Percentiles rank a stretch among this genome's conserved stretches.
Evolutionary conservation across 2,888 invertebrate genomes (phyloP).

Genomic region (Altica lythri): DNA sequence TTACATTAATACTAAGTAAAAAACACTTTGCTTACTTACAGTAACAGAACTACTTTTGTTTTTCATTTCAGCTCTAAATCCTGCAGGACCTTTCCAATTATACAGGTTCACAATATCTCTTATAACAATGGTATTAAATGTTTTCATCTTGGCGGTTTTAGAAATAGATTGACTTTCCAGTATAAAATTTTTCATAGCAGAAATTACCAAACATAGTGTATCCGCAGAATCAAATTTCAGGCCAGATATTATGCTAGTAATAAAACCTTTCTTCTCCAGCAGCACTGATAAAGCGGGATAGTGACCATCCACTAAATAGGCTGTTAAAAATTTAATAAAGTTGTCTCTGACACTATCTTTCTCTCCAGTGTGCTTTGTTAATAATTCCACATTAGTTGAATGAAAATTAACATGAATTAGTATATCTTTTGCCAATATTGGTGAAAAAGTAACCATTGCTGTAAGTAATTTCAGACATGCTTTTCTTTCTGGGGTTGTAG

Average conservation of each 20-base stretch:
- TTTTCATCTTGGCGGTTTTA: conserved; percentile 74
- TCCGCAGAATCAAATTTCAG: conserved; percentile 70
- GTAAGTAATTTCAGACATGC: conserved; percentile 70
- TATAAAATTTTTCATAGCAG: conserved; percentile 70
- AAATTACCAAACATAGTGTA: conserved; percentile 69
- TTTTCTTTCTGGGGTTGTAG: conserved; percentile 68
- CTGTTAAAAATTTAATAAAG: conserved; percentile 76
- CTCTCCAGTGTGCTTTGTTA: conserved; percentile 63
- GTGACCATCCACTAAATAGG: conserved; percentile 76
- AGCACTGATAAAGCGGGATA: conserved; percentile 68
- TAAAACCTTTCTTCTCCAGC: conserved; percentile 69
- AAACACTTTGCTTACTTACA: no score
- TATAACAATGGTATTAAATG: conserved; percentile 71
- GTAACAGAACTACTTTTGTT: conserved; percentile 49
- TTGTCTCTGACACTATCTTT: conserved; percentile 72
- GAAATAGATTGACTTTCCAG: conserved; percentile 68
- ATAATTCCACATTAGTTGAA: conserved; percentile 63
- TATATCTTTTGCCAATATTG: conserved; percentile 72
- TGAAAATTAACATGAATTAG: conserved; percentile 71
- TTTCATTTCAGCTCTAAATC: conserved; percentile 56
- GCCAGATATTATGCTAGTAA: conserved; percentile 63
- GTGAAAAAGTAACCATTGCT: conserved; percentile 74
- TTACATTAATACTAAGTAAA: no score
- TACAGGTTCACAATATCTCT: conserved; percentile 71
- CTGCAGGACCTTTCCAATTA: conserved; percentile 74